These are phyloP conservation scores for Otis tarda DNA, from an alignment of 2,113 vertebrate species.

Conservation along the genomic window DNA sequence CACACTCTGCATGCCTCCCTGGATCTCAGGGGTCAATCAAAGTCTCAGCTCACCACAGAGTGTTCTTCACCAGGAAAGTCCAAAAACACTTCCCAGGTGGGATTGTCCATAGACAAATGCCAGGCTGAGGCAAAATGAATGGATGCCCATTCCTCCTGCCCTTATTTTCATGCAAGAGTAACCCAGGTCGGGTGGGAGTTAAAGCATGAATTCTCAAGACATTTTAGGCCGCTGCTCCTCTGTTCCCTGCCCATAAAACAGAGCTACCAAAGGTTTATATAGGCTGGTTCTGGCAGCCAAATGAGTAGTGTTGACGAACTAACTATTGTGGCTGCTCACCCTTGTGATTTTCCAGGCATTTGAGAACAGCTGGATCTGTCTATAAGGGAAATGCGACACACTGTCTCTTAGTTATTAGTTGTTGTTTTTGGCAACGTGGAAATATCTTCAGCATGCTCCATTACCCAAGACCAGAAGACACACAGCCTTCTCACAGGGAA, in stretches of 20 bases:
- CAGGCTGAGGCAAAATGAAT: not conserved
- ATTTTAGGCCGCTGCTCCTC: not conserved
- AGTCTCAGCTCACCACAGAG: not conserved
- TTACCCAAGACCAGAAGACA: constrained; percentile 6
- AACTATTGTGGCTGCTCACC: not conserved
- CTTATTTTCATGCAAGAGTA: not conserved
- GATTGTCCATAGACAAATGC: not conserved
- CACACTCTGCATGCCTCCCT: not conserved
- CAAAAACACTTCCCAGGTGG: not conserved
- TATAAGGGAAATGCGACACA: constrained; percentile 6
- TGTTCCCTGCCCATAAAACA: not conserved
- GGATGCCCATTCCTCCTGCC: not conserved
- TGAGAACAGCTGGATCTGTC: constrained; percentile 5
- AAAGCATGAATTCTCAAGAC: rapidly evolving
- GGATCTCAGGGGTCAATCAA: not conserved
- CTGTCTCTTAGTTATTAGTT: constrained; percentile 4
- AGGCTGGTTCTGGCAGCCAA: not conserved
- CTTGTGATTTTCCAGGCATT: constrained; percentile 19
- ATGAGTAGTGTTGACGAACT: not conserved
- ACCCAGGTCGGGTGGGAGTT: not conserved
- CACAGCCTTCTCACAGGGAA: not conserved
- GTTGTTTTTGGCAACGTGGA: not conserved
- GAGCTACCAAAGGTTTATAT: not conserved
- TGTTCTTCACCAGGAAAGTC: not conserved
- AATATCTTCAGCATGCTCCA: constrained; percentile 3